Percentiles rank a stretch among this genome's conserved stretches.
Conservation (phyloP, 2,797 vertebrate species). For the Spheniscus humboldti region DNA sequence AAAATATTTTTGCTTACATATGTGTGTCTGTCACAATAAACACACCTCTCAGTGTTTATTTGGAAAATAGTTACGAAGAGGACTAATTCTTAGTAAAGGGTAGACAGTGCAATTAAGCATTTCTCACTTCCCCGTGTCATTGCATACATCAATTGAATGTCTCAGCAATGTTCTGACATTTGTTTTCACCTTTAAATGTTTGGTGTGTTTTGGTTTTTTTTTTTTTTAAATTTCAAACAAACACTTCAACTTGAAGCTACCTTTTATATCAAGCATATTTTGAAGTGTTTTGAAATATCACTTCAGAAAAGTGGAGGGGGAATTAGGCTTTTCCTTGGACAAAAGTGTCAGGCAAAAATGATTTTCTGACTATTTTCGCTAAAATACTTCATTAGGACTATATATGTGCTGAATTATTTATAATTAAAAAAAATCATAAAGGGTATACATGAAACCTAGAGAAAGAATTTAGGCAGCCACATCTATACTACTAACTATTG, state of each 20-base stretch:
- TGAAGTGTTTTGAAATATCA: background rate
- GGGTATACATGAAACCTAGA: background rate
- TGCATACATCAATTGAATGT: background rate
- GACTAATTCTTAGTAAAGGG: background rate
- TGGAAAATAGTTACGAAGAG: background rate
- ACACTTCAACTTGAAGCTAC: background rate
- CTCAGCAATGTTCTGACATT: background rate
- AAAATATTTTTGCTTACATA: background rate
- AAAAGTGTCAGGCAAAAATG: background rate
- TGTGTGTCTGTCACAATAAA: background rate
- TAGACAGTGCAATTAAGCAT: background rate
- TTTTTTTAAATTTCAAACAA: background rate
- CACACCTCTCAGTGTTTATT: background rate
- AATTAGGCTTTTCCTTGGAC: background rate
- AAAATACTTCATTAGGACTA: background rate
- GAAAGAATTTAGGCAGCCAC: background rate
- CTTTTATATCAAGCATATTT: background rate
- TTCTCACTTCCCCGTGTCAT: background rate
- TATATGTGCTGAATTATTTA: fast-evolving
- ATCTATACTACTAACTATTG: background rate
- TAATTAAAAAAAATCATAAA: background rate
- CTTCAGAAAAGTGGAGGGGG: background rate
- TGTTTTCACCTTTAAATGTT: background rate
- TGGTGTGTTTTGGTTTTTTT: background rate
- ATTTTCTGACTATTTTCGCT: background rate